phyloP scores from a whole-genome alignment of 2,888 invertebrate genomes.

The Eupithecia dodoneata region DNA sequence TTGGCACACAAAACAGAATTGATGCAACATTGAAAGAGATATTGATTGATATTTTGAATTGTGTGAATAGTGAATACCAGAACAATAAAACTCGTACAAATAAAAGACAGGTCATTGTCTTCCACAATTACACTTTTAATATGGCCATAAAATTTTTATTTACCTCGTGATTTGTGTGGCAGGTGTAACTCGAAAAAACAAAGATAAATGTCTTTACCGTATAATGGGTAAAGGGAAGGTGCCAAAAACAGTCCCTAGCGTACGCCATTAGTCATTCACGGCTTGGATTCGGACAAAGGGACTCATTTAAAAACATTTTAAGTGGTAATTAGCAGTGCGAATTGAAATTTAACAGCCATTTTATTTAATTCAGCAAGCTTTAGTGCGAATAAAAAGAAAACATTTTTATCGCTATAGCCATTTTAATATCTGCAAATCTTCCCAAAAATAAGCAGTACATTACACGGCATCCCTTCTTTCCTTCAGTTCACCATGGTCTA shows the following conservation, averaged over 20 bases:
- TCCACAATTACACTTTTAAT: constrained; percentile 8
- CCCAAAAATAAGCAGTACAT: not conserved
- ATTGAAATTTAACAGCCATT: not conserved
- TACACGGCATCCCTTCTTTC: not conserved
- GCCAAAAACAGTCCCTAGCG: constrained; percentile 24
- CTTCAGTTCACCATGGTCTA: not conserved
- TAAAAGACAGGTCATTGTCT: constrained; percentile 8
- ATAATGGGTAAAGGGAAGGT: constrained; percentile 16
- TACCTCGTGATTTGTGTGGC: constrained; percentile 20
- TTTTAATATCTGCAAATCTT: not conserved
- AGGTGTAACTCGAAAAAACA: constrained; percentile 18
- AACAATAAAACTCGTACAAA: not conserved
- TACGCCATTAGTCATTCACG: constrained; percentile 15
- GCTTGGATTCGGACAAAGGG: constrained; percentile 15
- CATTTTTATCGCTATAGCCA: not conserved
- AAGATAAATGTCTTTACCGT: constrained; percentile 13
- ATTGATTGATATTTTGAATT: not conserved
- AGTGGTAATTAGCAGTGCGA: constrained; percentile 17
- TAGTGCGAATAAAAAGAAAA: not conserved
- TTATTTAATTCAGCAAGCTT: not conserved
- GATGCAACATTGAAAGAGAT: not conserved
- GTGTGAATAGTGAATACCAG: not conserved
- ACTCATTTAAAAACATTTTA: constrained; percentile 11
- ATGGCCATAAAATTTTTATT: constrained; percentile 14
- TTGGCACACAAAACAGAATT: too few relatives aligned